Conservation (phyloP, 2,797 vertebrate genomes). For the Fundulus diaphanus region DNA sequence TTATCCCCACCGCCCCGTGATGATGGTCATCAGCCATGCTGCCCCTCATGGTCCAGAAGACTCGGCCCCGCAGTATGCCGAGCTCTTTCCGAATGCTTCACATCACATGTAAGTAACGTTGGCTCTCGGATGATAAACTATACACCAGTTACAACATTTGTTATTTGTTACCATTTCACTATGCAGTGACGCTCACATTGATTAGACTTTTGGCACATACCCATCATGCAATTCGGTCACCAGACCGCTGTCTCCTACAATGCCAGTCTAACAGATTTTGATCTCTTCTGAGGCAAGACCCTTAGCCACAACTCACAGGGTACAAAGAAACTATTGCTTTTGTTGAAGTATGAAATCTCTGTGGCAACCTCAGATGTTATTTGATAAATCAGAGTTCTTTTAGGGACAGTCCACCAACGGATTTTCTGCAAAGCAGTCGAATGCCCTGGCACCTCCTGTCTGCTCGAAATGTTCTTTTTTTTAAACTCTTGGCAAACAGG, state of each 20-base stretch:
- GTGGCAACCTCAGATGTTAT: neutral
- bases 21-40: conserved; percentile 97
- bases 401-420: neutral
- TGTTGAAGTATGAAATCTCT: neutral
- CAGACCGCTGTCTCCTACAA: neutral
- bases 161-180: neutral
- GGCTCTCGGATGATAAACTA: conserved; percentile 2
- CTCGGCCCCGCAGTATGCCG: conserved; percentile 90
- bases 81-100: conserved; percentile 93
- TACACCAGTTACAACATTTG: neutral
- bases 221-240: neutral
- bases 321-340: neutral
- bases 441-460: neutral
- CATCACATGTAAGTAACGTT: conserved; percentile 95
- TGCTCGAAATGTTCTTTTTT: neutral
- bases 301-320: neutral
- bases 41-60: conserved; percentile 97
- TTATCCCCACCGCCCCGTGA: conserved; percentile 93
- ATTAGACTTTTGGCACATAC: neutral
- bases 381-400: neutral
- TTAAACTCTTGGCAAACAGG: neutral
- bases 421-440: neutral
- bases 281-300: neutral
- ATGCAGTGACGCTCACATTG: neutral
- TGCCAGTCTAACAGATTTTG: neutral